These are phyloP conservation scores for Watsonalla binaria DNA, from an alignment of 2,888 invertebrate genomes.

Conservation along the genomic window DNA sequence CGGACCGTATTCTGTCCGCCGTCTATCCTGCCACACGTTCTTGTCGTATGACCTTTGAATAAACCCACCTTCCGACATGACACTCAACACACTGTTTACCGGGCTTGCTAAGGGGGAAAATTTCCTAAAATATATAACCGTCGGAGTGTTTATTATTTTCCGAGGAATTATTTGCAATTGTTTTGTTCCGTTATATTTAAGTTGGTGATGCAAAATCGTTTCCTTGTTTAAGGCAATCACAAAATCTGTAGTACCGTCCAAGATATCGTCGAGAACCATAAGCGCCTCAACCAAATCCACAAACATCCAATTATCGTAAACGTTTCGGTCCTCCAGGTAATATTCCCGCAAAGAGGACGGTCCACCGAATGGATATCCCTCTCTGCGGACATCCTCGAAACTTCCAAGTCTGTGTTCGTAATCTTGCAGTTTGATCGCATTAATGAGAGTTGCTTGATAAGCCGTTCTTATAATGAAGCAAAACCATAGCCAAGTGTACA, in stretches of 20 bases:
- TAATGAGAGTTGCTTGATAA: conserved; percentile 49
- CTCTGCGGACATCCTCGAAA: conserved; percentile 32
- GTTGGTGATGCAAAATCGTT: conserved; percentile 30
- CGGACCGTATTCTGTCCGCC: conserved; percentile 1
- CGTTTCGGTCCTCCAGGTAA: conserved; percentile 33
- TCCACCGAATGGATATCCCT: conserved; percentile 41
- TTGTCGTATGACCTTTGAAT: conserved; percentile 25
- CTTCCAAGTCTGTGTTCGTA: conserved; percentile 28
- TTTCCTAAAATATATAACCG: conserved; percentile 45
- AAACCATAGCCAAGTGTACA: conserved; percentile 49
- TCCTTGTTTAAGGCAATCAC: conserved; percentile 45
- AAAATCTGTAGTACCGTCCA: conserved; percentile 36
- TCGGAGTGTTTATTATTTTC: conserved; percentile 49
- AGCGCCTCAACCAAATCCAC: conserved; percentile 20
- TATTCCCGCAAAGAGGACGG: conserved; percentile 33
- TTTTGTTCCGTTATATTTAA: conserved; percentile 31
- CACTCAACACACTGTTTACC: conserved; percentile 30
- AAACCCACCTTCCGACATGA: conserved; percentile 42
- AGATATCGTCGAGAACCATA: conserved; percentile 29
- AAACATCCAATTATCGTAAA: conserved; percentile 39
- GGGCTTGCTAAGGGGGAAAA: conserved; percentile 35
- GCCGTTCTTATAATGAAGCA: conserved; percentile 42
- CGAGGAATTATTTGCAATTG: conserved; percentile 44
- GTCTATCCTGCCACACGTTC: conserved; percentile 22
- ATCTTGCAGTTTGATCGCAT: conserved; percentile 33